Evolutionary conservation across 2,113 vertebrate species (phyloP), one percentile per base, ranked within the genome.

Genomic region (Sterna hirundo): DNA sequence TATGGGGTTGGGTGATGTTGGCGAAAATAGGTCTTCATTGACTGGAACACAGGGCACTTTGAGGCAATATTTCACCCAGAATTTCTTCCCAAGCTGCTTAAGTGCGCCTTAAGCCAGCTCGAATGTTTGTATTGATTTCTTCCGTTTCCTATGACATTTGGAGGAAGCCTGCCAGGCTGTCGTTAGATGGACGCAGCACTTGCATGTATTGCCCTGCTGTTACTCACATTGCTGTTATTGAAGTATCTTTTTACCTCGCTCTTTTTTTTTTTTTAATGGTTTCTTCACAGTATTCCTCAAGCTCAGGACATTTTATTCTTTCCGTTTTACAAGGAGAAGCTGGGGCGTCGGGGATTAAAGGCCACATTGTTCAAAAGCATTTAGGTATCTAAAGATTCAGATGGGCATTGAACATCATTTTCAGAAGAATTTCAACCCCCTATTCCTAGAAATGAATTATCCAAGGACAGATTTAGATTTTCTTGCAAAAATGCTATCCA

Each of bases 381-480:
- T 80, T 80, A 83, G 60, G 68, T 72, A 66, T 46, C 2, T 72
- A 36, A 96, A 91, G 91, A 78, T 85, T 93, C 60, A 69, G 75
- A 55, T 90, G 55, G 61, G 9, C 38, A 60, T 77, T 94, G 68
- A 91, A 74, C 19, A 2, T 86, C 62, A 74, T 94, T 96, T 95
- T 91, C 78, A 91, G 86, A 86, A 88, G 60, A 93, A 90, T 36
- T 95, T 91, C 72, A 86, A n/a, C 29, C 54, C 30, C 9, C 19
- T 71, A 1, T 94, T 90, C 95, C 95, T 94, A 89, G 83, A 97
- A 96, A 86, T 89, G 22, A 87, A 77, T 85, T 91, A 85, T 49
- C 55, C 75, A 77, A 86, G 75, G 78, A 91, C 93, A 94, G 49
- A 44, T 83, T 61, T 80, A 80, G 62, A 77, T 82, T 91, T 27